phyloP scores from a whole-genome alignment of 2,888 invertebrate genomes.

The Cephus spinipes region DNA sequence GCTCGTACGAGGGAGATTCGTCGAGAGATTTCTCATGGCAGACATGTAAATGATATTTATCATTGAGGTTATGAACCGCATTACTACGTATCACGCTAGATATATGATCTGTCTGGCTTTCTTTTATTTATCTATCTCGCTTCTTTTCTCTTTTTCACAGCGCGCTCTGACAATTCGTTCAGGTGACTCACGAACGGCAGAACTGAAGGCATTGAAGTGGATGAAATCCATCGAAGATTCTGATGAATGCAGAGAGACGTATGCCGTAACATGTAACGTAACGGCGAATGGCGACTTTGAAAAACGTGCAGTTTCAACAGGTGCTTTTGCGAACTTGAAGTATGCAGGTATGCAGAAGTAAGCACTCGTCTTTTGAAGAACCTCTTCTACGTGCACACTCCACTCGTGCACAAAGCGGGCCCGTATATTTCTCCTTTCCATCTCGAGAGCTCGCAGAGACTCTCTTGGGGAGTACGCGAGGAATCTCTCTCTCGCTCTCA shows the following conservation, averaged over 20 bases:
- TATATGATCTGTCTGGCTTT: neutral
- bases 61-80: neutral
- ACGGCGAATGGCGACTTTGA: slow-evolving; percentile 8
- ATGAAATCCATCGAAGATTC: neutral
- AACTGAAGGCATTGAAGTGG: neutral
- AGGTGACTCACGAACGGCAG: neutral
- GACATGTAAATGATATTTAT: neutral
- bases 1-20: neutral
- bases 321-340: slow-evolving; percentile 55
- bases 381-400: slow-evolving; percentile 53
- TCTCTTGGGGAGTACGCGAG: slow-evolving; percentile 12
- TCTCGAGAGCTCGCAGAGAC: slow-evolving; percentile 42
- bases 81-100: neutral
- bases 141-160: neutral
- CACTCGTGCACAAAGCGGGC: slow-evolving; percentile 52
- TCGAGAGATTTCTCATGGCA: neutral
- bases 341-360: slow-evolving; percentile 60
- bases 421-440: slow-evolving; percentile 59
- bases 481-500: slow-evolving; percentile 25
- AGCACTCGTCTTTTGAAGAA: slow-evolving; percentile 53
- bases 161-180: neutral
- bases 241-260: neutral
- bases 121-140: neutral
- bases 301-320: slow-evolving; percentile 57
- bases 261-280: neutral